These are phyloP conservation scores for Rhinichthys osculus DNA, from an alignment of 2,797 vertebrate species.

Conservation along the genomic window DNA sequence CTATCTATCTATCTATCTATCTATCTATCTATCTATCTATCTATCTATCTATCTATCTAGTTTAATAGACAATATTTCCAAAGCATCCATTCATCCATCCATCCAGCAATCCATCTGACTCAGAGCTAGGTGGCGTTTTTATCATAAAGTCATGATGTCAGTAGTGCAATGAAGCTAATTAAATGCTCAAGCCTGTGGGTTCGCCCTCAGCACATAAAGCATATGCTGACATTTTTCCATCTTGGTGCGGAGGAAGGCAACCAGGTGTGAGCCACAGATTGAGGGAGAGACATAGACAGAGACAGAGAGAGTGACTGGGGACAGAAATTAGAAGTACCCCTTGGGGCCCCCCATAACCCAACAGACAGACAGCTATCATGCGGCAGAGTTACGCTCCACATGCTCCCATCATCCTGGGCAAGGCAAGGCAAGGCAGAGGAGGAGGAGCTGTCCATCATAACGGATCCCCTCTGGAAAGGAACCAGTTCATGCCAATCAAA, in stretches of 20 bases:
- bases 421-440: constrained; percentile 13
- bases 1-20: not conserved
- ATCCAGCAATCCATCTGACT: not conserved
- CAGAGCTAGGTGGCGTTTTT: constrained; percentile 32
- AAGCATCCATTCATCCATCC: not conserved
- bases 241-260: constrained; percentile 42
- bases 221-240: constrained; percentile 73
- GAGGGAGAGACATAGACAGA: constrained; percentile 40
- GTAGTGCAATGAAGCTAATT: constrained; percentile 73
- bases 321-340: constrained; percentile 37
- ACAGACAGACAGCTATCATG: constrained; percentile 50
- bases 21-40: not conserved
- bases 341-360: constrained; percentile 35
- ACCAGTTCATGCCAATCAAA: constrained; percentile 38
- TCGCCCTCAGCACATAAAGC: constrained; percentile 56
- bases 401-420: constrained; percentile 45
- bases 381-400: constrained; percentile 28
- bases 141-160: constrained; percentile 49
- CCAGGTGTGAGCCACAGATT: constrained; percentile 39
- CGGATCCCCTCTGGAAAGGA: constrained; percentile 16
- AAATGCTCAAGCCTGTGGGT: constrained; percentile 78
- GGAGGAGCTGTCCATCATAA: constrained; percentile 54
- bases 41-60: too few relatives aligned
- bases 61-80: too few relatives aligned
- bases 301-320: constrained; percentile 22